Evolutionary conservation across 2,888 invertebrate species (phyloP).

Genomic region (Campoletis raptor): DNA sequence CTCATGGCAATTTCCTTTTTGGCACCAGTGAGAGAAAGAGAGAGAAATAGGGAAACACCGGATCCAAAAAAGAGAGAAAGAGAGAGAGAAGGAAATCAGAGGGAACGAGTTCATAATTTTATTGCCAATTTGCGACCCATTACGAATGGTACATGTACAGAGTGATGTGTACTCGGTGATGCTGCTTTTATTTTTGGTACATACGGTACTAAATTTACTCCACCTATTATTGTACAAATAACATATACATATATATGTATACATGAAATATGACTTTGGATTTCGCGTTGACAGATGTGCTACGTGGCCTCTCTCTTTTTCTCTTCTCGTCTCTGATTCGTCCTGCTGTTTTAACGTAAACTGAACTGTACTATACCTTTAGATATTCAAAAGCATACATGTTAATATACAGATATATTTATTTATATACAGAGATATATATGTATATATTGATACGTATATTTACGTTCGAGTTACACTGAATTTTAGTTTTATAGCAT

Average conservation of each 20-base stretch:
- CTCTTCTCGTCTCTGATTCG: conserved; percentile 42
- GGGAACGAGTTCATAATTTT: conserved; percentile 80
- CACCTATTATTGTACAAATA: conserved; percentile 16
- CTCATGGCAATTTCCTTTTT: conserved; percentile 83
- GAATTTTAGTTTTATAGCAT: conserved; percentile 76
- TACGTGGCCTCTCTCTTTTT: conserved; percentile 26
- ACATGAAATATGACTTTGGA: conserved; percentile 37
- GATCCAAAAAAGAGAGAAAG: conserved; percentile 31
- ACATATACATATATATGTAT: not conserved
- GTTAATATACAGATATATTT: not conserved
- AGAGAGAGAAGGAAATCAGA: conserved; percentile 15
- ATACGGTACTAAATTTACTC: conserved; percentile 41
- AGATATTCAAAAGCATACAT: not conserved
- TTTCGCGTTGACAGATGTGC: conserved; percentile 50
- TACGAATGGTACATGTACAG: conserved; percentile 72
- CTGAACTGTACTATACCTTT: conserved; percentile 26
- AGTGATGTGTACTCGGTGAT: conserved; percentile 38
- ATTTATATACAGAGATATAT: not conserved
- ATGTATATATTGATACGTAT: not conserved
- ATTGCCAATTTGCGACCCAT: conserved; percentile 83
- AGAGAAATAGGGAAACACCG: not conserved
- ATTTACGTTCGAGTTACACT: conserved; percentile 66
- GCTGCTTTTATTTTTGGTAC: conserved; percentile 50
- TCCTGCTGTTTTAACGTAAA: conserved; percentile 43
- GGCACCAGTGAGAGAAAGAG: conserved; percentile 67